Evolutionary conservation across 2,797 vertebrate species (phyloP).

Genomic region (Botia kubotai): DNA sequence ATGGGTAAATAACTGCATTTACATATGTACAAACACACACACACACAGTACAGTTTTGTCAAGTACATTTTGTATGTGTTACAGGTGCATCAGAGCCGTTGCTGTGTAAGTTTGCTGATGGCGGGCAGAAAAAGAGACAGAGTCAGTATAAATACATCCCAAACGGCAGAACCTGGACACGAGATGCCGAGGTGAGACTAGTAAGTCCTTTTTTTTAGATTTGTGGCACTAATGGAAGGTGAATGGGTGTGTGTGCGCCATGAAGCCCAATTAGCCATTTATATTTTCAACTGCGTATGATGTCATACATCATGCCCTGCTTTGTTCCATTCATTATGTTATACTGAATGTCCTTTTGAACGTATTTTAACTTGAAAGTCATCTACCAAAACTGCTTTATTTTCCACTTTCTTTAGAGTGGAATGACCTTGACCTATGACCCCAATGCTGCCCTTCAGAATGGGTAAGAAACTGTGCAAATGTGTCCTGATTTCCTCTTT

Average conservation of each 20-base stretch:
- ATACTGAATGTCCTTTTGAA: not conserved
- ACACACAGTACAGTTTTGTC: not conserved
- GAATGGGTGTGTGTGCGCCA: not conserved
- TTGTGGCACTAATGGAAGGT: not conserved
- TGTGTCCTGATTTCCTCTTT: not conserved
- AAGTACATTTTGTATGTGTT: constrained; percentile 15
- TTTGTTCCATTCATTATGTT: not conserved
- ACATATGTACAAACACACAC: no score
- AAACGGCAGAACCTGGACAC: constrained; percentile 91
- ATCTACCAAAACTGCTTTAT: not conserved
- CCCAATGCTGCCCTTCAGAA: constrained; percentile 92
- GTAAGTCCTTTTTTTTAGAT: constrained; percentile 77
- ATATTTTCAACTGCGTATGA: not conserved
- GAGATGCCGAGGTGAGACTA: constrained; percentile 97
- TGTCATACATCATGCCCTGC: not conserved
- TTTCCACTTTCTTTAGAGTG: constrained; percentile 79
- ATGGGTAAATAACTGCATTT: constrained; percentile 83
- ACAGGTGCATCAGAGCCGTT: constrained; percentile 90
- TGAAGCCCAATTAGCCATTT: not conserved
- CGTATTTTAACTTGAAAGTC: not conserved
- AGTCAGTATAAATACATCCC: constrained; percentile 93
- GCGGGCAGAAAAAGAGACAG: constrained; percentile 96
- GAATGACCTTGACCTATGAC: constrained; percentile 98
- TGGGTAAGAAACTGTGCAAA: constrained; percentile 79
- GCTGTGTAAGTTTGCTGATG: constrained; percentile 97